A percentile compares a stretch with the other conserved stretches of the same genome.
Conservation (phyloP, 2,113 vertebrate species). For the Esox niger region DNA sequence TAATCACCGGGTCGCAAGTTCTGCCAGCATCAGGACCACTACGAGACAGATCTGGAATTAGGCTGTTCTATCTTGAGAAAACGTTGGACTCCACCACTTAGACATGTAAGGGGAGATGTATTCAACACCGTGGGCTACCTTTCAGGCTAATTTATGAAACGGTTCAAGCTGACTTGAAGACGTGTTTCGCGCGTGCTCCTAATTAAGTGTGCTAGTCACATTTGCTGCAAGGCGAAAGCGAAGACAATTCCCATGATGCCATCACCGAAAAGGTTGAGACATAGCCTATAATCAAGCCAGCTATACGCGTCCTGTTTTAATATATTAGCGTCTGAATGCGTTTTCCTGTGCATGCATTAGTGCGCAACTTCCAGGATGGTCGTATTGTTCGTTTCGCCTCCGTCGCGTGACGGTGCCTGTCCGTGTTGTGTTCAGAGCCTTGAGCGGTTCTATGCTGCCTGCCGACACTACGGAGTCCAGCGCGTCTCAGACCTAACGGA, state of each 20-base stretch:
- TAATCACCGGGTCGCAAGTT: slow-evolving; percentile 2
- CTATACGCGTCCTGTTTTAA: neutral
- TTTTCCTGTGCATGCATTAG: neutral
- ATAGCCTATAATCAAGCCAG: neutral
- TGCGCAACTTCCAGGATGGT: neutral
- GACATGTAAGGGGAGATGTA: neutral
- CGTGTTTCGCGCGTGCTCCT: neutral
- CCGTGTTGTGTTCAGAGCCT: neutral
- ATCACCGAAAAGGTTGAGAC: neutral
- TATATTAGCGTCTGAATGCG: neutral
- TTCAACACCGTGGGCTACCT: neutral
- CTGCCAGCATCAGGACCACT: neutral
- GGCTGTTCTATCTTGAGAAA: neutral
- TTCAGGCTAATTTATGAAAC: neutral
- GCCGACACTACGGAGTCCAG: neutral
- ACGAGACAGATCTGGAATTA: neutral
- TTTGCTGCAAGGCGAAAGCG: neutral
- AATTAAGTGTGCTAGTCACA: slow-evolving; percentile 5
- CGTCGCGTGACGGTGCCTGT: neutral
- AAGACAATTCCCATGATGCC: neutral
- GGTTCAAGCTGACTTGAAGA: neutral
- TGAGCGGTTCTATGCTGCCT: neutral
- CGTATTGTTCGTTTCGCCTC: neutral
- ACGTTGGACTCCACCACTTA: neutral
- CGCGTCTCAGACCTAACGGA: neutral